Conservation (phyloP, 2,113 vertebrate species). For the Morone chrysops region DNA sequence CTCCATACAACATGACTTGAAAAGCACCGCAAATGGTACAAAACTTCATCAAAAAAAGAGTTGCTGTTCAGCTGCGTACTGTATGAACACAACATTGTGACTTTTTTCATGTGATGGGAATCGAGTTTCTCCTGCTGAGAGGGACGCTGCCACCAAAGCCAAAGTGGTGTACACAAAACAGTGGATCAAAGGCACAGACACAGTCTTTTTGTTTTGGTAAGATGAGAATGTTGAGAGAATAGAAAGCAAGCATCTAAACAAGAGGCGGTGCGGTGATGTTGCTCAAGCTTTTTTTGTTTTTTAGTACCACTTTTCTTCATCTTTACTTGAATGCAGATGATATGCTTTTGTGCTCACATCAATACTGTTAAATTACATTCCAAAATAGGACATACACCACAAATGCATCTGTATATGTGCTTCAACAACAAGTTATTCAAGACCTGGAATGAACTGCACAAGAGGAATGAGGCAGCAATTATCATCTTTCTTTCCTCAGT, state of each 20-base stretch:
- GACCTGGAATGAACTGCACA: constrained; percentile 16
- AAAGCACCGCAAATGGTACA: constrained; percentile 20
- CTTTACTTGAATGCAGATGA: constrained; percentile 20
- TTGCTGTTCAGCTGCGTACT: constrained; percentile 14
- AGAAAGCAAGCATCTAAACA: constrained; percentile 36
- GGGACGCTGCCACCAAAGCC: constrained; percentile 34
- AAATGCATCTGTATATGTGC: not conserved
- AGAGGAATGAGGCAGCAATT: constrained; percentile 14
- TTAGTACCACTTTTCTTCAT: not conserved
- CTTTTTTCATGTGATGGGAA: constrained; percentile 18
- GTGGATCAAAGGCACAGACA: constrained; percentile 43
- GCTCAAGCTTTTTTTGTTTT: constrained; percentile 15
- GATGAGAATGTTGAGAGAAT: constrained; percentile 36
- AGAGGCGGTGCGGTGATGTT: not conserved
- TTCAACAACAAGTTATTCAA: constrained; percentile 24
- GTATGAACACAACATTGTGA: constrained; percentile 9
- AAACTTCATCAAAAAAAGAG: constrained; percentile 6
- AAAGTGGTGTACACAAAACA: constrained; percentile 33
- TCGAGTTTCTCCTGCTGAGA: constrained; percentile 36
- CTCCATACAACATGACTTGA: not conserved
- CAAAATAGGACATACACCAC: constrained; percentile 15
- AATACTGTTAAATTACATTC: constrained; percentile 15
- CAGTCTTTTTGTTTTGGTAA: constrained; percentile 47
- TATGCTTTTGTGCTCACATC: constrained; percentile 13
- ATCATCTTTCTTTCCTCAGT: not conserved